Percentiles rank a stretch among this genome's conserved stretches.
phyloP scores from a whole-genome alignment of 2,888 invertebrate genomes.

The Drepanosiphum platanoidis region DNA sequence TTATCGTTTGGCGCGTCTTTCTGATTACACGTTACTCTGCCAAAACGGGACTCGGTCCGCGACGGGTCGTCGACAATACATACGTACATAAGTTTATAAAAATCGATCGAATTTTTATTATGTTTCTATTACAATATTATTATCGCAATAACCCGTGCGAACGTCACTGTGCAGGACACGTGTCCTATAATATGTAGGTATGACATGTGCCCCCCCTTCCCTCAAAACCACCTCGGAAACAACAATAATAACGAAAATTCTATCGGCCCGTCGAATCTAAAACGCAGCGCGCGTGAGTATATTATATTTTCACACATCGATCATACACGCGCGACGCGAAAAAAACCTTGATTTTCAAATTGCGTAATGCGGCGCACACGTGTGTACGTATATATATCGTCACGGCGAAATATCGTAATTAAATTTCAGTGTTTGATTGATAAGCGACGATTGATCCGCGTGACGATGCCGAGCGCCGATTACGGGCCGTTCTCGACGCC shows the following conservation, averaged over 20 bases:
- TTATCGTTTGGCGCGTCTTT: too few relatives aligned
- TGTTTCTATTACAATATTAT: too few relatives aligned
- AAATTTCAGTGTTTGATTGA: conserved; percentile 23
- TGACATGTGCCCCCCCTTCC: neutral
- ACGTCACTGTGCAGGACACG: neutral
- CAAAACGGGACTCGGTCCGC: too few relatives aligned
- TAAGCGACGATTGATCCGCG: conserved; percentile 6
- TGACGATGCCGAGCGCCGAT: conserved; percentile 20
- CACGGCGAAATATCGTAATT: conserved; percentile 23
- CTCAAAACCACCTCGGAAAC: conserved; percentile 31
- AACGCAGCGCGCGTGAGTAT: neutral
- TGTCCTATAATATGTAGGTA: neutral
- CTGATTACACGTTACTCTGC: too few relatives aligned
- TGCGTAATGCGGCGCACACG: conserved; percentile 19
- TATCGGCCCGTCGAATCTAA: conserved; percentile 25
- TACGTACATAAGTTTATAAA: neutral
- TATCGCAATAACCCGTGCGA: neutral
- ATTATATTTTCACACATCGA: neutral
- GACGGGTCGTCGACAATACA: too few relatives aligned
- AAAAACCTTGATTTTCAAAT: conserved; percentile 55
- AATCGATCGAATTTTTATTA: too few relatives aligned
- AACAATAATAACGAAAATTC: conserved; percentile 5
- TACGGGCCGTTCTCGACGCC: too few relatives aligned
- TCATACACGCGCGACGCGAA: neutral
- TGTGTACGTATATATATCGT: neutral